Base-by-base conservation (phyloP, 2,888 invertebrate genomes). In the Dinocampus coccinellae region DNA sequence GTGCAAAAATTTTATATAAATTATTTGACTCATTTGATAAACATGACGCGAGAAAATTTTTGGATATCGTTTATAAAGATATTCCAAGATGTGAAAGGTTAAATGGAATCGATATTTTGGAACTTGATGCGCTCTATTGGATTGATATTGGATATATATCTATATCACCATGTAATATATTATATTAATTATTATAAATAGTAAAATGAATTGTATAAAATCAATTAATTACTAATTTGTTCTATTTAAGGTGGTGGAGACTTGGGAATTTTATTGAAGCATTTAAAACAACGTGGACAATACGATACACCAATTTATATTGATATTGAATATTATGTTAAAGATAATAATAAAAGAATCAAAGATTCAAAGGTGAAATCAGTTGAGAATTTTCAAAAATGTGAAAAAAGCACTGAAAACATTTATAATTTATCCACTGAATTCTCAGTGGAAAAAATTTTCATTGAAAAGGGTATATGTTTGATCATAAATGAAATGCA, bases 61-160 rank as follows among this genome's bases (percentile, higher is more conserved):
- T 67, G 20, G 22, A 52, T 20, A 24, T 7, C 6, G 34, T 72
- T 72, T 72, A 72, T 16, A 34, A 42, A 47, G 47, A 62, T 11
- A 67, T 72, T 52, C 4, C 20, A 26, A 16, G 7, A 7, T 47
- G 55, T 16, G 33, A 55, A 26, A 36, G 42, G 13, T 2, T 67
- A 10, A 20, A 34, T 10, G 13, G 62, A 26, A 55, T 42, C 7
- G 20, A 57, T 36, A 16, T 42, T 16, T 13, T 63, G 13, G 71
- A 72, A 26, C 16, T 63, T 33, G 67, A 72, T 58, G 71, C 71
- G 2, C 42, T 72, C 7, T 68, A 67, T 34, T 72, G 71, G 71
- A 4, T 67, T 1, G 0, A 33, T 2, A 9, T 42, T 9, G 63
- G 57, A 16, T 67, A 16, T 11, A 72, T 72, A 2, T 39, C 29